Conservation (phyloP, 2,888 invertebrate genomes). For the Hyppa rectilinea region DNA sequence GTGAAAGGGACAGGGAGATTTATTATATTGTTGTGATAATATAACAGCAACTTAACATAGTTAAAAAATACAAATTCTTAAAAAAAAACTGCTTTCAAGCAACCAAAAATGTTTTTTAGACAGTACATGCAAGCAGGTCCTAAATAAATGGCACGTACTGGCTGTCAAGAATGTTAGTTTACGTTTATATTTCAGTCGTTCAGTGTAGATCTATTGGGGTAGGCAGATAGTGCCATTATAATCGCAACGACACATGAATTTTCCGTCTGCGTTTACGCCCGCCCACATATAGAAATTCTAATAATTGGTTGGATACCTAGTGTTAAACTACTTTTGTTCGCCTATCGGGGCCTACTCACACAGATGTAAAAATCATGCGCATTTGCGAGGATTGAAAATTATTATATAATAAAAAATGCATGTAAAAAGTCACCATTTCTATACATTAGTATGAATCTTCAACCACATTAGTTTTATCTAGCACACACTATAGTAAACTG, state of each 20-base stretch:
- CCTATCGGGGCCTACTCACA: background rate
- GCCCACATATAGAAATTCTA: too few species aligned
- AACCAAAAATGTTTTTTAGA: background rate
- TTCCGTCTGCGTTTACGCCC: background rate
- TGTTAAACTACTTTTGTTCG: background rate
- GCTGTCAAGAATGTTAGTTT: conserved; percentile 36
- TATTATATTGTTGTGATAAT: too few species aligned
- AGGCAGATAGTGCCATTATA: conserved; percentile 16
- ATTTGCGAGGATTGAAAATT: conserved; percentile 5
- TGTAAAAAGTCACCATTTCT: conserved; percentile 33
- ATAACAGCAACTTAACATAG: too few species aligned
- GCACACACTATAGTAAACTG: conserved; percentile 30
- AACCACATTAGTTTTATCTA: conserved; percentile 43
- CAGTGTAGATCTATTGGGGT: conserved; percentile 22
- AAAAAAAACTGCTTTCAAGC: too few species aligned
- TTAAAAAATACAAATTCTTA: too few species aligned
- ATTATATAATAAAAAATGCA: conserved; percentile 40
- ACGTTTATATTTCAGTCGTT: conserved; percentile 51
- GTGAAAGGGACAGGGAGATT: too few species aligned
- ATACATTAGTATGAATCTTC: conserved; percentile 34
- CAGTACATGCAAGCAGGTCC: conserved; percentile 36
- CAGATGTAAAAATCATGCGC: background rate
- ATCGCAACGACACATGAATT: background rate
- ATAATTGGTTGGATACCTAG: background rate
- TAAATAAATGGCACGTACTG: conserved; percentile 56